Base-by-base conservation (phyloP, 2,797 vertebrate genomes). In the Enteromius fasciolatus region DNA sequence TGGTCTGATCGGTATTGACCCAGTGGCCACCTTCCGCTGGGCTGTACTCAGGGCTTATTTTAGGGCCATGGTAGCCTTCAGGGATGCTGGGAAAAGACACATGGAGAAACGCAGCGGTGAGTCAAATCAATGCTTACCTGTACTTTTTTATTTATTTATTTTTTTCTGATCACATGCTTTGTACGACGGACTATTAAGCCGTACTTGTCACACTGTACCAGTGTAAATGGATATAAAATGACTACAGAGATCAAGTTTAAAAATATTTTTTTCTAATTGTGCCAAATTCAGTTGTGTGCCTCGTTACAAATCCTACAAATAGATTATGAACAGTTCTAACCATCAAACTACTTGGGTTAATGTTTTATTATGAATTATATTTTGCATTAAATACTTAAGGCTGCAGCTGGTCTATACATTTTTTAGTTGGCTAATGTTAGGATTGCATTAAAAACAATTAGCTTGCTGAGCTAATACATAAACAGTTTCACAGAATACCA, bases 1-100 rank as follows among this genome's bases (percentile, higher is more conserved):
- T 0, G 93, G 97, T 0, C 96, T 99, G 95, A 99, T 99, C 1
- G 96, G 97, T 23, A 96, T 98, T 2, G 97, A 99, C 87, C 98
- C 98, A 0, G 94, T 98, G 2, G 97, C 97, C 36, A 95, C 97
- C 2, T 99, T 99, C 93, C 97, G 97, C 91, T 99, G 98, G 98
- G 96, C 98, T 0, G 94, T 99, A 25, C 96, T 99, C 2, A 90
- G 98, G 46, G 95, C 97, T 1, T 98, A 98, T 87, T 99, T 99
- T 94, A 96, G 98, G 91, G 98, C 97, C 3, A n/a, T 94, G 86
- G 95, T 98, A 81, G 97, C 97, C 36, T 98, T 99, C 72, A 94
- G 95, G 83, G 95, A 97, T 89, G 97, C 97, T 41, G 97, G 97
- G 1, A 98, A 94, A 91, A 95, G 94, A 84, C 91, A 95, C 0